Evolutionary conservation across 1,140 invertebrate species (phyloP).

Genomic region (Gerris buenoi): DNA sequence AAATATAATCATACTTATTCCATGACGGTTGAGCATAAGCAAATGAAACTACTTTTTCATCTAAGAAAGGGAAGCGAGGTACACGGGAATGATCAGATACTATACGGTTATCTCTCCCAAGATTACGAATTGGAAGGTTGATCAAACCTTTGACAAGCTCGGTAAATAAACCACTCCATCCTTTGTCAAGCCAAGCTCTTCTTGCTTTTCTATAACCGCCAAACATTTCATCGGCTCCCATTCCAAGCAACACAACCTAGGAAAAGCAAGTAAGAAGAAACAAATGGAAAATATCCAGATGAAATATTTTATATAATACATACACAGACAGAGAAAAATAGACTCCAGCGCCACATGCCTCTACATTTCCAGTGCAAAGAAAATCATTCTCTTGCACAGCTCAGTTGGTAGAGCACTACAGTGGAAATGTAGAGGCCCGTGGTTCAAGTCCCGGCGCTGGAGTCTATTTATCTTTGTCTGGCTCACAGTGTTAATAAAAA

Average conservation of each 20-base stretch:
- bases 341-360: too few species aligned
- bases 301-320: too few species aligned
- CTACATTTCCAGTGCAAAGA: too few species aligned
- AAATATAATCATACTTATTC: constrained; percentile 43
- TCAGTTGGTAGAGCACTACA: too few species aligned
- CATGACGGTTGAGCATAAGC: constrained; percentile 52
- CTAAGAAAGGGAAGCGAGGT: constrained; percentile 80
- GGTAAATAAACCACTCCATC: constrained; percentile 50
- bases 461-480: too few species aligned
- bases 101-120: constrained; percentile 84
- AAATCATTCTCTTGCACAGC: too few species aligned
- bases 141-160: constrained; percentile 65
- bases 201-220: constrained; percentile 85
- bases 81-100: constrained; percentile 62
- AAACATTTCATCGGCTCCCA: constrained; percentile 93
- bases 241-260: constrained; percentile 71
- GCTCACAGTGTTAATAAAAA: background rate
- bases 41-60: constrained; percentile 72
- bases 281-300: too few species aligned
- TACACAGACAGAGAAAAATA: too few species aligned
- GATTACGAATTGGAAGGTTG: constrained; percentile 77
- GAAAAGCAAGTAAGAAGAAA: too few species aligned
- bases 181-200: constrained; percentile 44
- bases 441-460: too few species aligned
- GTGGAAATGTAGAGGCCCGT: too few species aligned